phyloP scores from a whole-genome alignment of 2,113 vertebrate genomes.

The Myotis davidii region DNA sequence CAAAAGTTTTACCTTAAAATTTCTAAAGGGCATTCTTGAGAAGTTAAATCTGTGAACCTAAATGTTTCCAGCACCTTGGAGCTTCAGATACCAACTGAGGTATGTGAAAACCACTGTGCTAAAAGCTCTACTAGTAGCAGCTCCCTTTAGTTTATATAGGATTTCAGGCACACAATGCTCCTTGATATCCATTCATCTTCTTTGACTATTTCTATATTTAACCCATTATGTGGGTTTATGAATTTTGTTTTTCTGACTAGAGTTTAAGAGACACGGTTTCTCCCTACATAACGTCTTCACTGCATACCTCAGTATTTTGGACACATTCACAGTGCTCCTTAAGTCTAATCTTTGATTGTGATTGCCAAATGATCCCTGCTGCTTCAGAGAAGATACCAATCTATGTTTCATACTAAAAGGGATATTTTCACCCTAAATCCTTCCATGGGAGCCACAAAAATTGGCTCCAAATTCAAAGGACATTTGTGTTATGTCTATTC shows the following conservation, averaged over 20 bases:
- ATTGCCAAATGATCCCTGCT: not conserved
- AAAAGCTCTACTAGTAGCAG: not conserved
- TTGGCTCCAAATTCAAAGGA: constrained; percentile 12
- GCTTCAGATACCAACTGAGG: not conserved
- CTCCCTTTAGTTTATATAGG: not conserved
- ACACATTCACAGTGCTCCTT: not conserved
- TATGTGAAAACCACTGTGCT: not conserved
- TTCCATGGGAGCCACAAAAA: not conserved
- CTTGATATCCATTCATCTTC: not conserved
- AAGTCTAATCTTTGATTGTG: not conserved
- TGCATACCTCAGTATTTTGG: not conserved
- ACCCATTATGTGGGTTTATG: not conserved
- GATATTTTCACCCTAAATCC: not conserved
- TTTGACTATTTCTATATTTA: not conserved
- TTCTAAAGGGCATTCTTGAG: not conserved
- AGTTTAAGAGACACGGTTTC: not conserved
- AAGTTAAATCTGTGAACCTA: not conserved
- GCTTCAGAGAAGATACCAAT: not conserved
- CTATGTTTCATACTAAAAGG: not conserved
- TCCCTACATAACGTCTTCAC: not conserved
- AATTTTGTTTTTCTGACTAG: not conserved
- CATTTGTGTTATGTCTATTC: not conserved
- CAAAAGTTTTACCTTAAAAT: not conserved
- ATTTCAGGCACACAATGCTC: not conserved
- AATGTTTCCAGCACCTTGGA: not conserved